phyloP scores from a whole-genome alignment of 2,113 vertebrate species.

The Panthera uncia region DNA sequence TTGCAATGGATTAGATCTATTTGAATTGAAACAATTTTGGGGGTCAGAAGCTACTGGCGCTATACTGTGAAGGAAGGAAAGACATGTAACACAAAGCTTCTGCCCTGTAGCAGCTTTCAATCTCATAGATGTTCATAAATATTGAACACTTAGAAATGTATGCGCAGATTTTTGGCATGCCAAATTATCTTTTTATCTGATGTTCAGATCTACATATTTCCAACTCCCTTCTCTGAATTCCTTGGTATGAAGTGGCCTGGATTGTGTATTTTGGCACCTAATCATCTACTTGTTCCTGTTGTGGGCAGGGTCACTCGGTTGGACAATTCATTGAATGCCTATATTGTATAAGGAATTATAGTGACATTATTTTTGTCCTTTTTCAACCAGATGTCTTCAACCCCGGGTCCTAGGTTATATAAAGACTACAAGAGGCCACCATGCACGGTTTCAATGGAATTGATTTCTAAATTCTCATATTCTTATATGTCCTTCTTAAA shows the following conservation, averaged over 20 bases:
- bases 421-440: background rate
- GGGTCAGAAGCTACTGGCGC: background rate
- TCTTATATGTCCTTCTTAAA: background rate
- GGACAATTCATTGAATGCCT: background rate
- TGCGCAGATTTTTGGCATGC: background rate
- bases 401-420: background rate
- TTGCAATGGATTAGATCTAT: background rate
- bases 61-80: background rate
- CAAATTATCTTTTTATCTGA: background rate
- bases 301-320: background rate
- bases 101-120: background rate
- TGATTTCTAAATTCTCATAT: background rate
- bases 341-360: background rate
- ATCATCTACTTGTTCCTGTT: background rate
- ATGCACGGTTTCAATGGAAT: background rate
- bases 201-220: background rate
- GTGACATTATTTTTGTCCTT: background rate
- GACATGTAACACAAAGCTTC: background rate
- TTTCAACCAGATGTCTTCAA: background rate
- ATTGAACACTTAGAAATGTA: background rate
- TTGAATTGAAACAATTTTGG: background rate
- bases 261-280: conserved; percentile 3
- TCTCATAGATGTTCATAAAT: background rate
- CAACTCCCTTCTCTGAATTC: background rate
- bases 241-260: background rate